These are phyloP conservation scores for Perizoma flavofasciatum DNA, from an alignment of 2,888 invertebrate species.

Conservation along the genomic window DNA sequence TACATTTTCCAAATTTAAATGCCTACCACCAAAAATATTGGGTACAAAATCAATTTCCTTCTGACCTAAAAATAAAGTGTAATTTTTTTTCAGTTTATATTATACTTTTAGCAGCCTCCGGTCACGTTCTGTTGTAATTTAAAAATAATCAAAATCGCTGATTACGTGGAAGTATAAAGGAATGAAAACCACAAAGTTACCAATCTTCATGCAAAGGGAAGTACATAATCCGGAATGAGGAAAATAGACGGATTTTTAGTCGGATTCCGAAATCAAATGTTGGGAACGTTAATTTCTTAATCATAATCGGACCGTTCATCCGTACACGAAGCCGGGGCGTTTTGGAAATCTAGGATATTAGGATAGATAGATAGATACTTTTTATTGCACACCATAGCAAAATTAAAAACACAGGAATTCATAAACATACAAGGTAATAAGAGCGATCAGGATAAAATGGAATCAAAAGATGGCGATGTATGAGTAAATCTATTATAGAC, in stretches of 20 bases:
- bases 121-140: slow-evolving; percentile 25
- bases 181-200: slow-evolving; percentile 26
- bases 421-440: too few relatives aligned
- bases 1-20: slow-evolving; percentile 6
- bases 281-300: too few relatives aligned
- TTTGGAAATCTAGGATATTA: too few relatives aligned
- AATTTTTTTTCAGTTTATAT: slow-evolving; percentile 13
- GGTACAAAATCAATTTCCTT: slow-evolving; percentile 24
- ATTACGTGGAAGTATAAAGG: slow-evolving; percentile 22
- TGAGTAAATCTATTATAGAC: too few relatives aligned
- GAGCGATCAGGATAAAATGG: too few relatives aligned
- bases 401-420: too few relatives aligned
- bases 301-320: too few relatives aligned
- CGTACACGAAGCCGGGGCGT: too few relatives aligned
- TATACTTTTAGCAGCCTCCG: slow-evolving; percentile 15
- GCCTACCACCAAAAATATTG: slow-evolving; percentile 8
- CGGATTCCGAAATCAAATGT: too few relatives aligned
- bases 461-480: too few relatives aligned
- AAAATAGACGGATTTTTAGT: background rate
- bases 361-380: too few relatives aligned
- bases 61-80: slow-evolving; percentile 11
- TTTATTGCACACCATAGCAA: too few relatives aligned
- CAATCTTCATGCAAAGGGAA: background rate
- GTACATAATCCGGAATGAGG: background rate
- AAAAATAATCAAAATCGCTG: slow-evolving; percentile 27